Base-by-base conservation (phyloP, 2,113 vertebrate genomes). In the Serinus canaria region DNA sequence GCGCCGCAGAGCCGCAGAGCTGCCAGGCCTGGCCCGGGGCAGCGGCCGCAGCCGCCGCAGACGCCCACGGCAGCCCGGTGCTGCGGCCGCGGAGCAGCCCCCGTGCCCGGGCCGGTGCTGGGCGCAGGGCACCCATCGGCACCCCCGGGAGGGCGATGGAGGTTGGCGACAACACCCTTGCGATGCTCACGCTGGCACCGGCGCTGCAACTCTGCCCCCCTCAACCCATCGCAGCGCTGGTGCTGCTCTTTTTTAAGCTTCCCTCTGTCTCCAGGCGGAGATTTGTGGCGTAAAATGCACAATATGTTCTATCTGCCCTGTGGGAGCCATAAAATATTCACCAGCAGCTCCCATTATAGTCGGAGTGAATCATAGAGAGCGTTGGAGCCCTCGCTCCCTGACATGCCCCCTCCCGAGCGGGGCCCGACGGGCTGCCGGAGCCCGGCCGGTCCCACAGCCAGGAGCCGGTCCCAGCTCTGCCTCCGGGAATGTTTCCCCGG, bases 291-390 rank as follows among this genome's bases (percentile, higher is more conserved):
- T 96, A 96, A 97, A 97, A 97, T 96, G 96, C 97, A 94, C 97
- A 97, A 97, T 97, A 97, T 97, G 97, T 97, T 97, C 97, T 97
- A 97, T 96, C 94, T 97, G 95, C 96, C 97, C 97, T 96, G 94
- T 97, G 97, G 97, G 97, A 97, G 70, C 63, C 85, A 97, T 97
- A 88, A 97, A 97, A 97, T 96, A 97, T 97, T 97, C 96, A 97
- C 97, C 96, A 97, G 96, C 97, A 97, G 94, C 91, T 97, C 95
- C 95, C 95, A 97, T 97, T 97, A 97, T 96, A 95, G 94, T 97
- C 97, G 95, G 93, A 96, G 85, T 92, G 84, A 95, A 96, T 96
- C 95, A 96, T 88, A 19, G 94, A 93, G 90, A 86, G 77, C 3
- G 33, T 68, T 94, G 5, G 6, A 82, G 83, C 62, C 67, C 82